Conservation (phyloP, 2,113 vertebrate genomes). For the Apteryx owenii region DNA sequence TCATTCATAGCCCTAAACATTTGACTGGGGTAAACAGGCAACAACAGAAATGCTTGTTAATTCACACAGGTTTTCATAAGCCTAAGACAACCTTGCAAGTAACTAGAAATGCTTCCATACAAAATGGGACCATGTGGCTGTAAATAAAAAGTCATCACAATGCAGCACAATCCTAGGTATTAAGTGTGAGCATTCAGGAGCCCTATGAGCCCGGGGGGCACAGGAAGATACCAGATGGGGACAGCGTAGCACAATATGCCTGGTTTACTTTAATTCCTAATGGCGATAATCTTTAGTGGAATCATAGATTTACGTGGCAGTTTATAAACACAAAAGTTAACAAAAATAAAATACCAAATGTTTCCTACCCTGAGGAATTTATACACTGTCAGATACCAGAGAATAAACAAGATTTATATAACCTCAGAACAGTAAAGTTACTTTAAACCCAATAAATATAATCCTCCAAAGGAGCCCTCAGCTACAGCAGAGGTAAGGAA, state of each 20-base stretch:
- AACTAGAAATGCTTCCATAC: neutral
- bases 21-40: neutral
- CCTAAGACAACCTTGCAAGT: neutral
- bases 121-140: fast-evolving
- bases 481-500: neutral
- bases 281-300: neutral
- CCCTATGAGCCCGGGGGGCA: neutral
- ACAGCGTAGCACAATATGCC: neutral
- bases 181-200: neutral
- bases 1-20: neutral
- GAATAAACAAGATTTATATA: neutral
- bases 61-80: neutral
- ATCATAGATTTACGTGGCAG: neutral
- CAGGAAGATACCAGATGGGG: neutral
- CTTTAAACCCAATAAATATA: neutral
- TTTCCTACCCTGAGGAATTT: neutral
- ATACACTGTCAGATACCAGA: neutral
- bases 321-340: neutral
- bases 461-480: neutral
- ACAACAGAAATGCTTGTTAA: neutral
- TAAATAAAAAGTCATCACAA: neutral
- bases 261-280: neutral
- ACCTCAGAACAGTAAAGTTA: neutral
- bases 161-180: neutral
- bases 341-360: neutral